phyloP scores from a whole-genome alignment of 2,888 invertebrate genomes.

The Dichetophora obliterata region DNA sequence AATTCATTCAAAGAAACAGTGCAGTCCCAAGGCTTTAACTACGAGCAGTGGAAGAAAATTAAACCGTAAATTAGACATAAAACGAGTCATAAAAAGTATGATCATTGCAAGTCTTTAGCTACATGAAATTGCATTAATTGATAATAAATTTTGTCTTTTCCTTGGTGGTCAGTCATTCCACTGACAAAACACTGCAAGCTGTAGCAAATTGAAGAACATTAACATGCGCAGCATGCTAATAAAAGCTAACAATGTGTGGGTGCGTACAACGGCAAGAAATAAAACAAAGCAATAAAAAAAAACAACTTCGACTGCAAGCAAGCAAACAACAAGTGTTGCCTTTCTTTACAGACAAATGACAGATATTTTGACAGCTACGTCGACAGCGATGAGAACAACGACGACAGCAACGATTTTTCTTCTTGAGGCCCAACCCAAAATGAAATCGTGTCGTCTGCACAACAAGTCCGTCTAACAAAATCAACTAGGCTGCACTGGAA shows the following conservation, averaged over 20 bases:
- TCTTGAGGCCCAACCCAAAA: constrained; percentile 21
- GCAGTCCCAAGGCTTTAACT: too few relatives aligned
- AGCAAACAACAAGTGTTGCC: background rate
- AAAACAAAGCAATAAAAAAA: background rate
- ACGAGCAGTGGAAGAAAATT: too few relatives aligned
- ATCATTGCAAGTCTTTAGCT: background rate
- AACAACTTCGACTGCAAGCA: background rate
- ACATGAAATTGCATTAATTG: background rate
- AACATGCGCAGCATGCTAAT: constrained; percentile 12
- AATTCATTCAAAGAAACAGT: too few relatives aligned
- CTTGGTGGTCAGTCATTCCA: constrained; percentile 1
- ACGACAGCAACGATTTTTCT: background rate
- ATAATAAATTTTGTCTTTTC: constrained; percentile 4
- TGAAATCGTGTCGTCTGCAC: constrained; percentile 11
- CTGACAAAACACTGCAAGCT: background rate
- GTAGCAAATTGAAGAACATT: constrained; percentile 6
- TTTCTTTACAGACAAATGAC: background rate
- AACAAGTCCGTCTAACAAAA: background rate
- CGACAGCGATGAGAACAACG: background rate
- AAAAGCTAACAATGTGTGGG: constrained; percentile 5
- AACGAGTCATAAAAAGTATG: background rate
- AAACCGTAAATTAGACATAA: too few relatives aligned
- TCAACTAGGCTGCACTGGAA: background rate
- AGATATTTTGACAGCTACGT: background rate
- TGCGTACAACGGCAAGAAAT: constrained; percentile 2